A percentile compares a stretch with the other conserved stretches of the same genome.
phyloP scores from a whole-genome alignment of 2,888 invertebrate genomes.

The Gonocerus acuteangulatus region DNA sequence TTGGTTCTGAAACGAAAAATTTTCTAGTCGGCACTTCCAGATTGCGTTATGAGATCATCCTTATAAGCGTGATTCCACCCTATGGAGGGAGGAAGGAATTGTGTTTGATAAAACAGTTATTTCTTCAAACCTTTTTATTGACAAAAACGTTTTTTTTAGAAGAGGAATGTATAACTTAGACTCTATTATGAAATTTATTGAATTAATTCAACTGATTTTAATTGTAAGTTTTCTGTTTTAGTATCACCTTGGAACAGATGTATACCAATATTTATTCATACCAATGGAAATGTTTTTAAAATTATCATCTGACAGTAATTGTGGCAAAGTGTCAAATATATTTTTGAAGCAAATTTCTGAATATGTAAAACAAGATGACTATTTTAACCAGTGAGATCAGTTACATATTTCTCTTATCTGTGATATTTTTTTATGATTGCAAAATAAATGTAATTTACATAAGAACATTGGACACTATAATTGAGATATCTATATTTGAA shows the following conservation, averaged over 20 bases:
- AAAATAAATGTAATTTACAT: too few species aligned
- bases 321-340: constrained; percentile 45
- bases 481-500: neutral
- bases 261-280: constrained; percentile 53
- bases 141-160: too few species aligned
- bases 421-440: neutral
- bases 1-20: too few species aligned
- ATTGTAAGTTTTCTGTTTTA: constrained; percentile 43
- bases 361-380: constrained; percentile 29
- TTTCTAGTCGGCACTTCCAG: too few species aligned
- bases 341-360: constrained; percentile 34
- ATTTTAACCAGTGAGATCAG: constrained; percentile 26
- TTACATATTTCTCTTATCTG: neutral
- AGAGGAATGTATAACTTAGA: too few species aligned
- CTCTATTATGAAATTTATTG: too few species aligned
- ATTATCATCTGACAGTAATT: constrained; percentile 51
- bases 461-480: neutral
- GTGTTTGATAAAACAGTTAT: too few species aligned
- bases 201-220: too few species aligned
- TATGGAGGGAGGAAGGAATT: too few species aligned
- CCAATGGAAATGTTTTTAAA: constrained; percentile 52
- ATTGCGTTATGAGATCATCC: too few species aligned
- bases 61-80: too few species aligned
- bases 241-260: constrained; percentile 60
- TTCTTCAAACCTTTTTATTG: too few species aligned